Conservation (phyloP, 2,797 vertebrate species). For the Aratinga solstitialis region DNA sequence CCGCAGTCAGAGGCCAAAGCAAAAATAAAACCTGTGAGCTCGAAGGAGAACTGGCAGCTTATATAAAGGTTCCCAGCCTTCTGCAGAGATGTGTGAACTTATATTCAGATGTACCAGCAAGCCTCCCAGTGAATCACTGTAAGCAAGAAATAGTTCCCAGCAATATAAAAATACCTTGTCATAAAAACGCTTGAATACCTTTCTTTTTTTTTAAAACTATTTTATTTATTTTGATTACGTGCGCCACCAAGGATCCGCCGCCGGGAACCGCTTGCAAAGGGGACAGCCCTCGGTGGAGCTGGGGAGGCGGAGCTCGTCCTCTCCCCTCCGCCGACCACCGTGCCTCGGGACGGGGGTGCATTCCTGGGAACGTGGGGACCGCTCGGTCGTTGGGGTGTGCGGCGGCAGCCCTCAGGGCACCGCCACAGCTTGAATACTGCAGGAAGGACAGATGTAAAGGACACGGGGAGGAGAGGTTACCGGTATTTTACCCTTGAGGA, state of each 20-base stretch:
- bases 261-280: background rate
- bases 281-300: background rate
- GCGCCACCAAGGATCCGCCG: background rate
- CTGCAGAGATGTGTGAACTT: background rate
- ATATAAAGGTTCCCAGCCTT: background rate
- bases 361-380: background rate
- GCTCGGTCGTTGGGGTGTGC: background rate
- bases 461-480: background rate
- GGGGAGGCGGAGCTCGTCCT: background rate
- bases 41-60: background rate
- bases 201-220: background rate
- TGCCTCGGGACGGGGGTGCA: background rate
- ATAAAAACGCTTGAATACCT: background rate
- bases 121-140: background rate
- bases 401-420: background rate
- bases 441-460: background rate
- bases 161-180: background rate
- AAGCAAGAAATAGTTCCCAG: background rate
- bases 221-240: background rate
- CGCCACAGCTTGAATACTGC: background rate
- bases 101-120: background rate
- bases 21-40: background rate
- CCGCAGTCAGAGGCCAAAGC: background rate
- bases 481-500: background rate
- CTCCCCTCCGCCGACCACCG: background rate